Evolutionary conservation across 2,797 vertebrate species (phyloP).

Genomic region (Tapirus indicus): DNA sequence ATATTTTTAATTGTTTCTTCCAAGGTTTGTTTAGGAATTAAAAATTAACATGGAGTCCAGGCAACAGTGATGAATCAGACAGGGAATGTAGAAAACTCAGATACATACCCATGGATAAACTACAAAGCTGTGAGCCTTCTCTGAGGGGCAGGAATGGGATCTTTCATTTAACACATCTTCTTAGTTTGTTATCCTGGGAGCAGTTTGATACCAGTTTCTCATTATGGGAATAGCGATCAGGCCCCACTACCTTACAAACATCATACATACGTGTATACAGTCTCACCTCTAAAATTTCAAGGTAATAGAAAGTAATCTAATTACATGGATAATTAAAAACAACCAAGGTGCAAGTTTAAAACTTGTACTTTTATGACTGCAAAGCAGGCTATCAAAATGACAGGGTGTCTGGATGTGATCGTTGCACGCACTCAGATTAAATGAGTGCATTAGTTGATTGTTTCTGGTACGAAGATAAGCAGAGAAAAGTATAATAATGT

Average conservation of each 20-base stretch:
- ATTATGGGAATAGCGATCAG: constrained; percentile 19
- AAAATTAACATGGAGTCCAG: constrained; percentile 43
- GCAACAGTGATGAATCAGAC: constrained; percentile 56
- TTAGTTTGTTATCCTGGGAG: constrained; percentile 61
- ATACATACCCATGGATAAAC: background rate
- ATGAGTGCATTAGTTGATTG: constrained; percentile 75
- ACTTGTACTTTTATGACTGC: constrained; percentile 82
- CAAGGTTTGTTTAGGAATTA: constrained; percentile 48
- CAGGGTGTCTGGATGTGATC: constrained; percentile 73
- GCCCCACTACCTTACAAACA: background rate
- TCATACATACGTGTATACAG: background rate
- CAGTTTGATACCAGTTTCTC: constrained; percentile 61
- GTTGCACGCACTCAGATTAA: constrained; percentile 6
- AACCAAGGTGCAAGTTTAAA: constrained; percentile 80
- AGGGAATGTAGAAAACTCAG: background rate
- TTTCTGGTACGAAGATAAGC: constrained; percentile 77
- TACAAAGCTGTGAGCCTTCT: constrained; percentile 29
- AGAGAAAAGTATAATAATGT: constrained; percentile 54
- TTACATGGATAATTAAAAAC: constrained; percentile 82
- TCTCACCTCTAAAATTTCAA: constrained; percentile 78
- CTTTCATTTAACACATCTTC: constrained; percentile 74
- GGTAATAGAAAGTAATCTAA: constrained; percentile 79
- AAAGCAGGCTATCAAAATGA: constrained; percentile 52
- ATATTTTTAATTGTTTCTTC: constrained; percentile 57
- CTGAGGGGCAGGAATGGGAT: constrained; percentile 50